These are phyloP conservation scores for Hedya salicella DNA, from an alignment of 2,888 invertebrate species.

Conservation along the genomic window DNA sequence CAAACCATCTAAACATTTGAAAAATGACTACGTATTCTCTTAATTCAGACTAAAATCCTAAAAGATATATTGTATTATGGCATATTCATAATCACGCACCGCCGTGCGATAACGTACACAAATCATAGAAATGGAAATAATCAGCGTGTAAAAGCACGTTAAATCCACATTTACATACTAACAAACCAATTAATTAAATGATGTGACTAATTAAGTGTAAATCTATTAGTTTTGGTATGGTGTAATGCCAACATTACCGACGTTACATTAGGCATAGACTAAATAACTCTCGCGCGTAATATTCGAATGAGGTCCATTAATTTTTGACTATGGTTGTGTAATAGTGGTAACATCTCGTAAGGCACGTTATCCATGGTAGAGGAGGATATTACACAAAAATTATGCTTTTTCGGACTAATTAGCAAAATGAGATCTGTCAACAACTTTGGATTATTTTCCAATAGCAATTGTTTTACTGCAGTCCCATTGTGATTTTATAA, in stretches of 20 bases:
- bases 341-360: conserved; percentile 10
- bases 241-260: conserved; percentile 45
- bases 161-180: conserved; percentile 38
- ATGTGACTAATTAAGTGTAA: conserved; percentile 38
- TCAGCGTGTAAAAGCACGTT: conserved; percentile 34
- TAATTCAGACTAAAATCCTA: neutral
- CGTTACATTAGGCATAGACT: conserved; percentile 49
- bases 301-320: conserved; percentile 51
- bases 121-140: conserved; percentile 37
- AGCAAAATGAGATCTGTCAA: too few species aligned
- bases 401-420: too few species aligned
- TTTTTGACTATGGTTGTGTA: conserved; percentile 51
- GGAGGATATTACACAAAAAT: too few species aligned
- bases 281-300: conserved; percentile 51
- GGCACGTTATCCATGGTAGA: neutral
- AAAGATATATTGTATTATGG: conserved; percentile 6
- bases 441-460: too few species aligned
- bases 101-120: conserved; percentile 9
- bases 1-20: too few species aligned
- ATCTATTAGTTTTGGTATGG: conserved; percentile 22
- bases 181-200: conserved; percentile 37
- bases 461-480: too few species aligned
- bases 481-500: too few species aligned
- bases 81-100: conserved; percentile 23
- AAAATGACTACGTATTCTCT: neutral